Conservation (phyloP, 2,113 vertebrate species). For the Mormyrus lacerda region DNA sequence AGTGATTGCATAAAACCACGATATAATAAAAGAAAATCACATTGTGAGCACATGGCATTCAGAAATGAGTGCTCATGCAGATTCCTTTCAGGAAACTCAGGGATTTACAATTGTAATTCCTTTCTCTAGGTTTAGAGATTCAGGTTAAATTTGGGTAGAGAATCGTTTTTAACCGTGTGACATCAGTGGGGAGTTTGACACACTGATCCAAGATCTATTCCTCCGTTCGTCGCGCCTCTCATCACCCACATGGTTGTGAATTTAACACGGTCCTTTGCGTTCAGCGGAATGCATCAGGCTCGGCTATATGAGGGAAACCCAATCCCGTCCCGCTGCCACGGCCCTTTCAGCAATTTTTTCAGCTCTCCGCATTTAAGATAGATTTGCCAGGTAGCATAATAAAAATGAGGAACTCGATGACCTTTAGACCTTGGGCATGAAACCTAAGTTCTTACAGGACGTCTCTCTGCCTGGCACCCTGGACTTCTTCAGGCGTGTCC, state of each 20-base stretch:
- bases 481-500: neutral
- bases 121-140: neutral
- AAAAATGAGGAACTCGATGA: constrained; percentile 2
- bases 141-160: neutral
- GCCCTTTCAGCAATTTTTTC: neutral
- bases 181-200: neutral
- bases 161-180: neutral
- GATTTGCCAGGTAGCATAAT: neutral
- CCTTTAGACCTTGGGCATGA: constrained; percentile 7
- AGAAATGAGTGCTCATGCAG: neutral
- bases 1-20: neutral
- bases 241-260: neutral
- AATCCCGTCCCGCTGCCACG: neutral
- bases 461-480: no score
- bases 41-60: neutral
- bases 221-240: neutral
- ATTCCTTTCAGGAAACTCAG: neutral
- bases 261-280: constrained; percentile 1
- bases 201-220: neutral
- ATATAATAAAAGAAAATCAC: neutral
- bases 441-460: neutral
- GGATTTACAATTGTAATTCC: neutral
- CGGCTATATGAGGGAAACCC: neutral
- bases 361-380: neutral
- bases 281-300: neutral